Evolutionary conservation across 2,113 vertebrate species (phyloP).

Genomic region (Chionodraco myersi): DNA sequence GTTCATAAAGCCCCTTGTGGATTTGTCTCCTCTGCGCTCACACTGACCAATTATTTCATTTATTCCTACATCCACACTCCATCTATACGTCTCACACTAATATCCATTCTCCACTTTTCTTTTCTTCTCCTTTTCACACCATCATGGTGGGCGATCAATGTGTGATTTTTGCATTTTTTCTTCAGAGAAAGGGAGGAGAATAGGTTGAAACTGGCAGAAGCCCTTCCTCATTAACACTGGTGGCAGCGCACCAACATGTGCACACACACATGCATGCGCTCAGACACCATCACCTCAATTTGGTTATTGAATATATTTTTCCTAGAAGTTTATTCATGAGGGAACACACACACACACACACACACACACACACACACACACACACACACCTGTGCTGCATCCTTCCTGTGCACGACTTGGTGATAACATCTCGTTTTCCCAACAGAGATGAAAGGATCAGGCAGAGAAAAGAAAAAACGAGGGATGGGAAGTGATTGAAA

Average conservation of each 20-base stretch:
- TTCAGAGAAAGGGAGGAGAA: constrained; percentile 41
- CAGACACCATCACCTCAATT: constrained; percentile 15
- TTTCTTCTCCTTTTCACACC: constrained; percentile 28
- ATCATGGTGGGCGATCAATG: constrained; percentile 59
- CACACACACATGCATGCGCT: constrained; percentile 1
- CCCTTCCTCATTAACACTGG: constrained; percentile 61
- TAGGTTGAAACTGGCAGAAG: constrained; percentile 4
- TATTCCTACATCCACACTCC: constrained; percentile 16
- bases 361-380: constrained; percentile 15
- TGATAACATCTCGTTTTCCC: constrained; percentile 46
- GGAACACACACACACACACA: neutral
- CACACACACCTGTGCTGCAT: constrained; percentile 29
- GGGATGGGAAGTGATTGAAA: constrained; percentile 39
- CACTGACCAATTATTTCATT: constrained; percentile 58
- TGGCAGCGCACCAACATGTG: constrained; percentile 24
- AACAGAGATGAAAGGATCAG: constrained; percentile 28
- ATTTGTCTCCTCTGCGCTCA: constrained; percentile 11
- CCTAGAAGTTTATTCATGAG: constrained; percentile 26
- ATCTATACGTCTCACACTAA: constrained; percentile 11
- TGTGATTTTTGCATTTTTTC: constrained; percentile 59
- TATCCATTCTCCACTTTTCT: constrained; percentile 5
- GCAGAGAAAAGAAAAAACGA: constrained; percentile 24
- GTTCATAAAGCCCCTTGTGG: constrained; percentile 30
- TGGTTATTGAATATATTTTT: constrained; percentile 43
- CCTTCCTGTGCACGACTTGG: constrained; percentile 15